Evolutionary conservation across 2,113 vertebrate genomes (phyloP).

Genomic region (Artemisiospiza belli): DNA sequence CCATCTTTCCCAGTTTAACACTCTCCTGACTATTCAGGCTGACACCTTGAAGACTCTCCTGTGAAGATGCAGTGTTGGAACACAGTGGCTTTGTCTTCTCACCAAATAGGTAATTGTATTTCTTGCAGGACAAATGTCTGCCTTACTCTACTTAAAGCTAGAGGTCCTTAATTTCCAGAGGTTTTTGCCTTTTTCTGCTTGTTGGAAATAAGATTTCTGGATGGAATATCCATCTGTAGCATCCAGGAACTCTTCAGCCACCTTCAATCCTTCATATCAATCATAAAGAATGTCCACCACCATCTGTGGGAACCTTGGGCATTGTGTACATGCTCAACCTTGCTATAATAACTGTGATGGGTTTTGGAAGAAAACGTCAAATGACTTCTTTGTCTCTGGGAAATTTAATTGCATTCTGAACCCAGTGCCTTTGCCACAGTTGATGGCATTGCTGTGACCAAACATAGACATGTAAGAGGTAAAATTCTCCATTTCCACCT

Average conservation of each 20-base stretch:
- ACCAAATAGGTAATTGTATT: neutral
- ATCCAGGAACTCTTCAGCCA: neutral
- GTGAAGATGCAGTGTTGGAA: neutral
- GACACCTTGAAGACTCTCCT: neutral
- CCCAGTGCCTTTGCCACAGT: neutral
- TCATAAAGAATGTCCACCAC: neutral
- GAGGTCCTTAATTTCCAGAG: neutral
- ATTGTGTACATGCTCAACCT: fast-evolving
- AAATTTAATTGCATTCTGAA: neutral
- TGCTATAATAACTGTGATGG: neutral
- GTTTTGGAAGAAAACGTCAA: neutral
- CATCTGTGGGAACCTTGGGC: neutral
- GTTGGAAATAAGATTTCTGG: neutral
- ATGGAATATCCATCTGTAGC: neutral
- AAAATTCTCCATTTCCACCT: neutral
- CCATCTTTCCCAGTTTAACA: slow-evolving; percentile 43
- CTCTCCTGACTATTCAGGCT: slow-evolving; percentile 43
- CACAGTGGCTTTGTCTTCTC: neutral
- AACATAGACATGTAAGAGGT: neutral
- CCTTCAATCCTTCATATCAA: neutral
- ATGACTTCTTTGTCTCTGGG: neutral
- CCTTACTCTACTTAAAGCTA: neutral
- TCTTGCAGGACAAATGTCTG: neutral
- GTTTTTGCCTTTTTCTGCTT: neutral
- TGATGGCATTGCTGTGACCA: neutral